Conservation (phyloP, 2,888 invertebrate genomes). For the Agrochola lychnidis region DNA sequence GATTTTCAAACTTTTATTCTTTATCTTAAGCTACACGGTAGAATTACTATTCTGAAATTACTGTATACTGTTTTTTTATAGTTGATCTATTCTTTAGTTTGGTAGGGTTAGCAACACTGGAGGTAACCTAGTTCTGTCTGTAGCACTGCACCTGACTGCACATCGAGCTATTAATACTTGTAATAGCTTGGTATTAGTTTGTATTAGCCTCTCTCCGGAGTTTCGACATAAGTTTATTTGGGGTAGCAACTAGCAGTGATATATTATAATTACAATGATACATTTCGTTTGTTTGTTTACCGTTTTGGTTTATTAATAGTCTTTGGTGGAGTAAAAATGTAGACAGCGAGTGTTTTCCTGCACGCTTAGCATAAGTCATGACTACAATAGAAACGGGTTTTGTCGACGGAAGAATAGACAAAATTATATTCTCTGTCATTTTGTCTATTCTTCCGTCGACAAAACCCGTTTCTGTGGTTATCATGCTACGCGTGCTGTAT, state of each 20-base stretch:
- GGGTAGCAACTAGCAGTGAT: slow-evolving; percentile 15
- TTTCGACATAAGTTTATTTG: slow-evolving; percentile 40
- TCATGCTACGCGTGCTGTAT: no score
- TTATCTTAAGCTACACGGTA: no score
- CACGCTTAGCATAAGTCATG: no score
- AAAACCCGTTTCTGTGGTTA: no score
- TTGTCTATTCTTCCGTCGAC: no score
- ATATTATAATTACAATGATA: neutral
- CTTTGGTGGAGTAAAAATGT: neutral
- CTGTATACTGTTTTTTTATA: neutral
- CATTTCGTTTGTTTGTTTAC: slow-evolving; percentile 13
- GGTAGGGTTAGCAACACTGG: neutral
- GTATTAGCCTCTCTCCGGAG: slow-evolving; percentile 20
- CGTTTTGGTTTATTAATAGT: neutral
- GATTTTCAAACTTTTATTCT: no score
- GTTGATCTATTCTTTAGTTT: neutral
- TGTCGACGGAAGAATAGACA: no score
- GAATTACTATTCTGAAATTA: no score
- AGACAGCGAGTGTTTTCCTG: neutral
- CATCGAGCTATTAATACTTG: slow-evolving; percentile 53
- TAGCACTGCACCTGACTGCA: slow-evolving; percentile 54
- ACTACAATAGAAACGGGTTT: no score
- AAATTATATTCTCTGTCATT: no score
- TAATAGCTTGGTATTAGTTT: slow-evolving; percentile 41
- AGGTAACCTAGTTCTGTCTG: slow-evolving; percentile 54